These are phyloP conservation scores for Papilio polytes DNA, from an alignment of 1,140 invertebrate species.

Conservation along the genomic window DNA sequence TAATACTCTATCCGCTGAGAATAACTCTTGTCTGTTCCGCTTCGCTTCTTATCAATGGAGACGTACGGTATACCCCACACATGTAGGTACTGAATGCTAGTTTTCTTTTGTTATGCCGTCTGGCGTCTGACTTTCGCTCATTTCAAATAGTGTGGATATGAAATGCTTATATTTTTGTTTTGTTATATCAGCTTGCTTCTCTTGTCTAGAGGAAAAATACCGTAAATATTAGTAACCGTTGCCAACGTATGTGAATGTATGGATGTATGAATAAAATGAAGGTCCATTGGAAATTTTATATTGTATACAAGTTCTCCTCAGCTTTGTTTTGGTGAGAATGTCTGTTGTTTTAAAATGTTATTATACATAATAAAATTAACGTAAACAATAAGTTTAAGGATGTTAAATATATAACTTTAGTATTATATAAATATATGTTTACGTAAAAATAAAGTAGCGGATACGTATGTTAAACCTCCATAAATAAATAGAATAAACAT, in stretches of 20 bases:
- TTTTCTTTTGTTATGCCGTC: conserved; percentile 3
- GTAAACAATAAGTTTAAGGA: not conserved
- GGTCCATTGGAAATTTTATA: too few relatives aligned
- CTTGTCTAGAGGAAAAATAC: not conserved
- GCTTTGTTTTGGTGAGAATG: too few relatives aligned
- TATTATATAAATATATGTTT: not conserved
- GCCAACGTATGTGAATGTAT: too few relatives aligned
- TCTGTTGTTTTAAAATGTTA: too few relatives aligned
- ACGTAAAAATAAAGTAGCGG: not conserved
- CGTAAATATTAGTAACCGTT: too few relatives aligned
- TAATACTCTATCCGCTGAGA: not conserved
- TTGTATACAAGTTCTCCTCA: too few relatives aligned
- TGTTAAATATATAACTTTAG: too few relatives aligned
- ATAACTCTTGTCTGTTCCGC: not conserved
- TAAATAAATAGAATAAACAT: conserved; percentile 15
- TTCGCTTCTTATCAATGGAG: not conserved
- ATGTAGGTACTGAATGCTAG: not conserved
- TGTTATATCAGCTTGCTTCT: not conserved
- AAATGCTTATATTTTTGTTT: not conserved
- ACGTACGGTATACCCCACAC: not conserved
- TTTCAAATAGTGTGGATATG: not conserved
- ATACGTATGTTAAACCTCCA: conserved; percentile 7
- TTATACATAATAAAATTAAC: not conserved
- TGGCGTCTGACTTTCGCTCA: not conserved
- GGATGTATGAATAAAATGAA: not conserved